Conservation (phyloP, 2,888 invertebrate genomes). For the Dendrolimus pini region DNA sequence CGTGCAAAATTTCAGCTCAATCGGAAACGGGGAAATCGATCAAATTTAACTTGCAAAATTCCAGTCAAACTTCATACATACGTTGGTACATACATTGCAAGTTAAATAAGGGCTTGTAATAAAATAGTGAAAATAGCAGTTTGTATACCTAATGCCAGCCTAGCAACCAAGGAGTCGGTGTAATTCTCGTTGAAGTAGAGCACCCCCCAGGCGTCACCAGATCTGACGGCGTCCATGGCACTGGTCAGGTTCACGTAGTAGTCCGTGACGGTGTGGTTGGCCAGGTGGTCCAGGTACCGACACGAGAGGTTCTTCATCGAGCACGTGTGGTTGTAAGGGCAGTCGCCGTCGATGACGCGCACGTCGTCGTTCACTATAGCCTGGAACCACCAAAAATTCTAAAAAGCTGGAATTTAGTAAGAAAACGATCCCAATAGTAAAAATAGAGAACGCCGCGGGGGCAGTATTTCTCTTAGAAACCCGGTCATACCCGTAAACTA, state of each 20-base stretch:
- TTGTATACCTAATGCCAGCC: conserved; percentile 78
- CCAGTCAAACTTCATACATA: too few species aligned
- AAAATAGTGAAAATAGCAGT: too few species aligned
- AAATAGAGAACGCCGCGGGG: too few species aligned
- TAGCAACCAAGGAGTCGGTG: conserved; percentile 88
- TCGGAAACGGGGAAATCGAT: too few species aligned
- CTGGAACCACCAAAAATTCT: conserved; percentile 23
- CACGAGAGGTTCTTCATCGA: conserved; percentile 85
- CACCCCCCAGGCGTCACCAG: conserved; percentile 92
- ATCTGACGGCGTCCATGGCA: conserved; percentile 83
- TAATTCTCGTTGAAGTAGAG: conserved; percentile 93
- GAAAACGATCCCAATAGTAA: too few species aligned
- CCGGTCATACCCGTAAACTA: too few species aligned
- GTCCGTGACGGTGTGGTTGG: conserved; percentile 81
- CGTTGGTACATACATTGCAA: too few species aligned
- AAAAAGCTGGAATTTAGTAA: too few species aligned
- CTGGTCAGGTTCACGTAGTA: conserved; percentile 80
- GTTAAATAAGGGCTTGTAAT: not conserved
- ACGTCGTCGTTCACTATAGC: conserved; percentile 70
- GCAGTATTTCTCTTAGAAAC: too few species aligned
- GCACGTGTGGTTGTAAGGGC: conserved; percentile 79
- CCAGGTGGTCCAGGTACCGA: conserved; percentile 85
- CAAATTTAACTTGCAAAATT: too few species aligned
- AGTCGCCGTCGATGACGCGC: conserved; percentile 55
- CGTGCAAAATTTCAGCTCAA: too few species aligned